Base-by-base conservation (phyloP, 2,888 invertebrate species). In the Mesoligia furuncula region DNA sequence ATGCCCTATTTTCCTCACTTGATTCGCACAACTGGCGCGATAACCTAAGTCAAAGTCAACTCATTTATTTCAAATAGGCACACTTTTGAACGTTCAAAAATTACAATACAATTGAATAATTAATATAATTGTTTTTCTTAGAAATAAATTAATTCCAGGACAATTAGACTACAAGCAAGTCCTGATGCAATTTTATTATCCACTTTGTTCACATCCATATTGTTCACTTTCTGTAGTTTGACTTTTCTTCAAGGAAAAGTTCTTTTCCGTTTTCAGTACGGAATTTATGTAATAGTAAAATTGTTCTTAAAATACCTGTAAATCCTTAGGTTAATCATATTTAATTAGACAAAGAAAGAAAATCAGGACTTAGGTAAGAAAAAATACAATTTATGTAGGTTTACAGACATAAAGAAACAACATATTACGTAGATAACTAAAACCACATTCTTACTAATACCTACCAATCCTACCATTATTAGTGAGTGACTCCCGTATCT, bases 1-100 rank as follows among this genome's bases (percentile, higher is more conserved):
- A 24, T 81, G 67, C 64, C 76, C 71, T 42, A 17, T 72, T 81
- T 81, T 72, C 81, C 76, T 72, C 57, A 71, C 68, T 82, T 67
- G 15, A 36, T 68, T 78, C 83, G 54, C 67, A 59, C 45, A 75
- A 68, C 64, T 54, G 45, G 20, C 20, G 57, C 51, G 54, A 71
- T 79, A 75, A 39, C n/a, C 1, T 31, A 36, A 36, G 36, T 36
- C 36, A 36, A 36, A 36, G 36, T 36, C 36, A 36, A 36, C 6
- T 36, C 36, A 36, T 7, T 36, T 36, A 36, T 36, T 36, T 36
- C 36, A 36, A 36, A 7, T 36, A 36, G 7, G 36, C 36, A 36
- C 36, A 36, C 5, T 36, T 36, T 36, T 36, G 36, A 36, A 36
- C 36, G 6, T 36, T 36, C 36, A 36, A 36, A 36, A 36, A 36